Evolutionary conservation across 2,888 invertebrate species (phyloP).

Genomic region (Temnothorax rugatulus): DNA sequence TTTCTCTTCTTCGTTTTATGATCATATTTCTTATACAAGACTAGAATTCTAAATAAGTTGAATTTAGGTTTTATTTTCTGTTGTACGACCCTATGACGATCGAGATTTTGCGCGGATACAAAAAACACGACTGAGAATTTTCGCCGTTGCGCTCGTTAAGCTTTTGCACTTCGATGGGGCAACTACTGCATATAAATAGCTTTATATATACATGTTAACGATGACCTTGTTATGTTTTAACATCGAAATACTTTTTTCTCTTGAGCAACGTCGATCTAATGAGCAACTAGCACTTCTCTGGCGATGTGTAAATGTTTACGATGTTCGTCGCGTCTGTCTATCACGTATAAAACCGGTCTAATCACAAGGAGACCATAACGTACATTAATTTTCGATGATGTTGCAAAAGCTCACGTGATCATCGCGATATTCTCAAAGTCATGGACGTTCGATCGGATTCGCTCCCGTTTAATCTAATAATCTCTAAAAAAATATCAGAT

Average conservation of each 20-base stretch:
- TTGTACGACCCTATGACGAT: neutral
- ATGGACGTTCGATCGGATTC: neutral
- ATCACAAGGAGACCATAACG: neutral
- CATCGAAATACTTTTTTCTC: conserved; percentile 36
- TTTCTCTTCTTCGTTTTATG: neutral
- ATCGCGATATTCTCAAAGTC: neutral
- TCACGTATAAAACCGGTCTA: neutral
- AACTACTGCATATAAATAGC: neutral
- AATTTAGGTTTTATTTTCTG: neutral
- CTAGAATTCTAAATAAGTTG: neutral
- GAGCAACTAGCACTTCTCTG: neutral
- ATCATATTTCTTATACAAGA: neutral
- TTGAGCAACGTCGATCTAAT: neutral
- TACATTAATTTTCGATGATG: neutral
- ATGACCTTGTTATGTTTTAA: conserved; percentile 8
- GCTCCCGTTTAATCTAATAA: neutral
- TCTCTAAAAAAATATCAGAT: neutral
- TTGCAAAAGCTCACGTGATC: neutral
- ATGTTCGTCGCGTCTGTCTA: neutral
- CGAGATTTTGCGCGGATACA: neutral
- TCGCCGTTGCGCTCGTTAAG: neutral
- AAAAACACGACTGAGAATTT: neutral
- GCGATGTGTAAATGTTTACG: neutral
- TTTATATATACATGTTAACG: neutral
- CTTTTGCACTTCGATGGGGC: neutral